Conservation (phyloP, 2,888 invertebrate species). For the Allygus modestus region DNA sequence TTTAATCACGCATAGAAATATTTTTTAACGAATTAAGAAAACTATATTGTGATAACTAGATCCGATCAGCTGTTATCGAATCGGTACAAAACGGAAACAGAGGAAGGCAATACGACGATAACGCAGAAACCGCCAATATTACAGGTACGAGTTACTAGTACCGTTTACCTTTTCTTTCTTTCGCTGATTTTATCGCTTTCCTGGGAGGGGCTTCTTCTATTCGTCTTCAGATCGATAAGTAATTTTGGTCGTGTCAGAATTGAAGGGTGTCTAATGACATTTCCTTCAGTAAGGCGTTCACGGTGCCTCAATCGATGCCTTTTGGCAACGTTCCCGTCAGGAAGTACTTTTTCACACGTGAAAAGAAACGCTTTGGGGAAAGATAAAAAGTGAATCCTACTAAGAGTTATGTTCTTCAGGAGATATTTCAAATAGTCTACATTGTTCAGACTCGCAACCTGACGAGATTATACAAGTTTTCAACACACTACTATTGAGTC, state of each 20-base stretch:
- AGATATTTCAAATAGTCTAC: too few relatives aligned
- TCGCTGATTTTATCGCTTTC: conserved; percentile 20
- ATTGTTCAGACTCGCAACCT: too few relatives aligned
- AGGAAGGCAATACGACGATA: too few relatives aligned
- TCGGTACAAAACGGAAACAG: too few relatives aligned
- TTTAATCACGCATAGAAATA: too few relatives aligned
- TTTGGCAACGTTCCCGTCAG: conserved; percentile 1
- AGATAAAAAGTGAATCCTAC: neutral
- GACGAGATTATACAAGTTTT: too few relatives aligned
- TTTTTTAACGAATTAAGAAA: too few relatives aligned
- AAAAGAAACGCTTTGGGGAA: neutral
- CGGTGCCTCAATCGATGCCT: neutral
- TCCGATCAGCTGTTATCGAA: too few relatives aligned
- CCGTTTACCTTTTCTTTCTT: conserved; percentile 2
- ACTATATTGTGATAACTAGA: too few relatives aligned
- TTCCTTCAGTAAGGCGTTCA: neutral
- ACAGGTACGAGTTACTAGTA: neutral
- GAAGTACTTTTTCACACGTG: neutral
- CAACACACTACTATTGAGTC: too few relatives aligned
- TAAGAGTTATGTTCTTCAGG: too few relatives aligned
- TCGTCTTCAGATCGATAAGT: conserved; percentile 43
- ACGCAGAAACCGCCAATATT: too few relatives aligned
- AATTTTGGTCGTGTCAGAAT: conserved; percentile 40
- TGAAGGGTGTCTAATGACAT: conserved; percentile 39
- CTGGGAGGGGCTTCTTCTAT: conserved; percentile 42